A percentile compares a stretch with the other conserved stretches of the same genome.
These are phyloP conservation scores for Drosophila buzzatii DNA, from an alignment of 2,888 invertebrate genomes.

Conservation along the genomic window DNA sequence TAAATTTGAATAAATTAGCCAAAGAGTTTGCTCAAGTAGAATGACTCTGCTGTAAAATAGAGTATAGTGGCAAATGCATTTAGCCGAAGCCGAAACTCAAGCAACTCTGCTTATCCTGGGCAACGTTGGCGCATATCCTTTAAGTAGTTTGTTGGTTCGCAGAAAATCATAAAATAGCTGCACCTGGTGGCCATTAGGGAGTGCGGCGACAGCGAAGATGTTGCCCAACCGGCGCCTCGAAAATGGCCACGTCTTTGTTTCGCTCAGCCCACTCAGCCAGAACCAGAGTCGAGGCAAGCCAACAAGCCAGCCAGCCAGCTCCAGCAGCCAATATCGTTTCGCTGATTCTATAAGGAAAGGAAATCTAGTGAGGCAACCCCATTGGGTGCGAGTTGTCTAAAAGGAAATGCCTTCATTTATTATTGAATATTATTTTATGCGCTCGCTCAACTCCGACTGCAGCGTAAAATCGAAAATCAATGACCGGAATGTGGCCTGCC, in stretches of 20 bases:
- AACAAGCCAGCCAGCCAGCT: conserved; percentile 7
- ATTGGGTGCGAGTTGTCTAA: conserved; percentile 31
- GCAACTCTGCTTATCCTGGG: conserved; percentile 39
- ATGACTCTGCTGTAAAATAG: neutral
- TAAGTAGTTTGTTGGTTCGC: conserved; percentile 77
- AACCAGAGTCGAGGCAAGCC: conserved; percentile 33
- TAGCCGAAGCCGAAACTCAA: conserved; percentile 34
- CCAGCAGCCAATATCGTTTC: conserved; percentile 63
- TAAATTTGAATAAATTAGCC: neutral
- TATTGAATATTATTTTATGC: conserved; percentile 81
- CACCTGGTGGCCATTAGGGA: conserved; percentile 78
- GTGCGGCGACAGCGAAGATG: conserved; percentile 49
- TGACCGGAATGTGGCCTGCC: conserved; percentile 70
- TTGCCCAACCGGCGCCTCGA: conserved; percentile 50
- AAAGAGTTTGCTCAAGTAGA: too few relatives aligned
- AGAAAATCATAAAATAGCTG: conserved; percentile 75
- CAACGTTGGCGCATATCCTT: conserved; percentile 57
- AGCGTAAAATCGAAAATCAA: conserved; percentile 79
- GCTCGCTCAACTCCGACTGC: conserved; percentile 62
- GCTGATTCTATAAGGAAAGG: conserved; percentile 66
- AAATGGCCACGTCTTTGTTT: conserved; percentile 66
- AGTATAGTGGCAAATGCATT: conserved; percentile 50
- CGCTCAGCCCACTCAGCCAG: conserved; percentile 52
- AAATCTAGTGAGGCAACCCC: conserved; percentile 39
- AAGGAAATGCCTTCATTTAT: conserved; percentile 81